Base-by-base conservation (phyloP, 1,140 invertebrate species). In the Bombus breviceps region DNA sequence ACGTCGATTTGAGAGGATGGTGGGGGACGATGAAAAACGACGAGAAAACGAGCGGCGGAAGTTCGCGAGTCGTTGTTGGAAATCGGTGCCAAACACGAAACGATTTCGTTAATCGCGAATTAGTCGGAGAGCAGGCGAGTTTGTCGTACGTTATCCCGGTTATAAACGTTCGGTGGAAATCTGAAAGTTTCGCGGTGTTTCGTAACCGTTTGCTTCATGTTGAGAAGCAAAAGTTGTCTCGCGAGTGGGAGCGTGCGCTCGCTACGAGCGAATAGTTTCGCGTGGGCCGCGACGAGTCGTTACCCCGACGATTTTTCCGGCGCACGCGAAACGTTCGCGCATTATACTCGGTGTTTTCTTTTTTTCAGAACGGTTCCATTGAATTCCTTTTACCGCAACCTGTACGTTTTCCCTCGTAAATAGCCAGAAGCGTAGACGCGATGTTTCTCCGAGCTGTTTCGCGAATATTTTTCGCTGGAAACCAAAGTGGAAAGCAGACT, bases 401-500 rank as follows among this genome's bases (percentile, higher is more conserved):
- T 34, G 43, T 66, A 5, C 72, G 34, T 73, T n/a, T 43, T 15
- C 37, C 3, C 73, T 73, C 74, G 39, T 73, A 62, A 81, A 81
- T 72, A 75, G 47, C n/a, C 5, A 15, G 64, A 10, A 18, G n/a
- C 47, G 6, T 6, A 8, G 18, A 53, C 47, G 47, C 47, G 18
- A 53, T 53, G 18, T 53, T 53, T 53, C 18, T 22, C 1, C 47
- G 18, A 53, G 47, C 47, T 8, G 18, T 53, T 53, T 53, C 18
- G 47, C 47, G 47, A 53, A 53, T 53, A 53, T 34, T 22, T 25
- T 18, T 32, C 32, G 66, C 18, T 37, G 18, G 1, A 5, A 37
- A 28, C 2, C 18, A 18, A 64, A 68, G 25, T 41, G 43, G 72
- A 22, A 76, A 41, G 66, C 13, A 15, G 76, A 89, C 93, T 94